These are phyloP conservation scores for Gymnothorax javanicus DNA, from an alignment of 2,797 vertebrate species.

Conservation along the genomic window DNA sequence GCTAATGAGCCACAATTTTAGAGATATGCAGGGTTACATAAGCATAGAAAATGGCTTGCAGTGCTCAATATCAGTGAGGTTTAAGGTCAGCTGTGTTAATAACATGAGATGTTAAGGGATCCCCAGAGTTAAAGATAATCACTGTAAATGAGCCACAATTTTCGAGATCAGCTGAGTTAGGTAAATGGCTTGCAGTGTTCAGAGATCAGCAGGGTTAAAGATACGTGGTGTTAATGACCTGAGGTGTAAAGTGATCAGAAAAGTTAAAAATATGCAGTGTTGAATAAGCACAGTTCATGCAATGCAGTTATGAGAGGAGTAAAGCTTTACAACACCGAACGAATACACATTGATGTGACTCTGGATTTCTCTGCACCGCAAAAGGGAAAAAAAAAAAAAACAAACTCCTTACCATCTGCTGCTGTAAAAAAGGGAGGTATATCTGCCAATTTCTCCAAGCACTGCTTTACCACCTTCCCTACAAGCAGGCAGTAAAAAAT, in stretches of 20 bases:
- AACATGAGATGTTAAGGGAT: neutral
- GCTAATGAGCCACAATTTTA: neutral
- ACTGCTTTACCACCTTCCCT: neutral
- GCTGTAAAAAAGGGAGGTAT: neutral
- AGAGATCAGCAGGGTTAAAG: neutral
- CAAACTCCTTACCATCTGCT: neutral
- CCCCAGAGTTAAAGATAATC: neutral
- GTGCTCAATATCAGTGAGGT: neutral
- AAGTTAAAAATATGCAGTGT: neutral
- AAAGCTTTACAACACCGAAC: neutral
- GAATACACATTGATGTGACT: neutral
- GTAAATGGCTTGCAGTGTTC: neutral
- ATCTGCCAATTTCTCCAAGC: neutral
- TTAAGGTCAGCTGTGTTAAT: neutral
- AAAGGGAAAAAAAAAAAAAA: neutral
- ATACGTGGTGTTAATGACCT: neutral
- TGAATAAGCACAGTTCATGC: neutral
- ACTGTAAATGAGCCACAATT: neutral
- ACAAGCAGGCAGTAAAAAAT: neutral
- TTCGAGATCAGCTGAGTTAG: neutral
- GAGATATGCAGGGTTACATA: no score
- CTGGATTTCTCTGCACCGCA: neutral
- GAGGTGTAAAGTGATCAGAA: neutral
- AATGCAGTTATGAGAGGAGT: neutral
- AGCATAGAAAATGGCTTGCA: no score